Evolutionary conservation across 2,113 vertebrate genomes (phyloP).

Genomic region (Epinephelus moara): DNA sequence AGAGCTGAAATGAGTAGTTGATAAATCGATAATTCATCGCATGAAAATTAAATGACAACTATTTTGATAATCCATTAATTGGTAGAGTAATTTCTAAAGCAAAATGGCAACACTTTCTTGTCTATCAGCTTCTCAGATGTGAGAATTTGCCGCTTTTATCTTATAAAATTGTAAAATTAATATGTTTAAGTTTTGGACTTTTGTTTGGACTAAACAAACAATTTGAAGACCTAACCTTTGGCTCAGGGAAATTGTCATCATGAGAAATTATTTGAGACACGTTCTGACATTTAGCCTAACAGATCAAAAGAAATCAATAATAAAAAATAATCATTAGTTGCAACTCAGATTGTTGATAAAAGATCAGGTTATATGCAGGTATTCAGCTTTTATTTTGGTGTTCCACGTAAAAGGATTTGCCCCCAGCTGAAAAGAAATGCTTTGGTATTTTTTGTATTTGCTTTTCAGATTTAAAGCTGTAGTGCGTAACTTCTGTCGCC

Average conservation of each 20-base stretch:
- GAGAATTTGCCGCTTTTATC: background rate
- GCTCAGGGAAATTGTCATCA: background rate
- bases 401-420: background rate
- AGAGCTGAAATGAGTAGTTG: background rate
- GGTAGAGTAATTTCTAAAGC: background rate
- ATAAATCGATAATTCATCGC: background rate
- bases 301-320: background rate
- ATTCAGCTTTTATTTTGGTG: background rate
- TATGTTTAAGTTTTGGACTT: background rate
- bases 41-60: background rate
- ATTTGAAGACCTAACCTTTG: background rate
- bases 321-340: background rate
- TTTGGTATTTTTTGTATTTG: background rate
- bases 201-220: too few relatives aligned
- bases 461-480: background rate
- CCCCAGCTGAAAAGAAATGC: background rate
- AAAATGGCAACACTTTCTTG: background rate
- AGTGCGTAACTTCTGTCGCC: too few relatives aligned
- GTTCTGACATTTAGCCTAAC: background rate
- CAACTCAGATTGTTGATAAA: background rate
- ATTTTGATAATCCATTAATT: background rate
- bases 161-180: background rate
- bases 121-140: background rate
- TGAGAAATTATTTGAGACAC: background rate
- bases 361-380: background rate